Evolutionary conservation across 1,140 invertebrate genomes (phyloP).

Genomic region (Paralvinella palmiformis): DNA sequence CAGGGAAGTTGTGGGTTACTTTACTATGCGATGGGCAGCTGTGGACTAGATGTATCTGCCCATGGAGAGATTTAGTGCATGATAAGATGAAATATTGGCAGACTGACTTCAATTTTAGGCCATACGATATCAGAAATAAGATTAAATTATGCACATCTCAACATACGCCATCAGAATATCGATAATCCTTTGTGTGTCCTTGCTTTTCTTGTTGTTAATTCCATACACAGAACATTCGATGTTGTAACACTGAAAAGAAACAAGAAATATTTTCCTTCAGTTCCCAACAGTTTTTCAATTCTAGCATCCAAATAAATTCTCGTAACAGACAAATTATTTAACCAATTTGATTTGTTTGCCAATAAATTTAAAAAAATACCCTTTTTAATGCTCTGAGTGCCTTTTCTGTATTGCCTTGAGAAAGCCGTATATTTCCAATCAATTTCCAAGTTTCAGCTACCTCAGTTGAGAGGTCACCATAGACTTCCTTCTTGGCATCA

Average conservation of each 20-base stretch:
- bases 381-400: constrained; percentile 40
- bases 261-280: background rate
- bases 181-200: constrained; percentile 40
- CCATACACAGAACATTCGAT: constrained; percentile 37
- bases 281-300: background rate
- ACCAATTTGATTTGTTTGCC: background rate
- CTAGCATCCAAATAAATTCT: background rate
- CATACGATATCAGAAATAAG: background rate
- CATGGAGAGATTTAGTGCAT: too few species aligned
- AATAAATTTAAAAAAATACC: constrained; percentile 24
- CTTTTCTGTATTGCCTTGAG: constrained; percentile 37
- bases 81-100: too few species aligned
- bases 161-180: constrained; percentile 45
- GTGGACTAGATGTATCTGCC: too few species aligned
- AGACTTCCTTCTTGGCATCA: constrained; percentile 35
- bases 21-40: too few species aligned
- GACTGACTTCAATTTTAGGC: too few species aligned
- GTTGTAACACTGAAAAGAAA: constrained; percentile 34
- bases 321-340: background rate
- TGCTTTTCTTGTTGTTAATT: constrained; percentile 38
- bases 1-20: too few species aligned
- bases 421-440: constrained; percentile 40
- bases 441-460: constrained; percentile 44
- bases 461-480: constrained; percentile 41
- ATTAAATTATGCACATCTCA: background rate